phyloP scores from a whole-genome alignment of 2,888 invertebrate species.

The Morpho deidamia region DNA sequence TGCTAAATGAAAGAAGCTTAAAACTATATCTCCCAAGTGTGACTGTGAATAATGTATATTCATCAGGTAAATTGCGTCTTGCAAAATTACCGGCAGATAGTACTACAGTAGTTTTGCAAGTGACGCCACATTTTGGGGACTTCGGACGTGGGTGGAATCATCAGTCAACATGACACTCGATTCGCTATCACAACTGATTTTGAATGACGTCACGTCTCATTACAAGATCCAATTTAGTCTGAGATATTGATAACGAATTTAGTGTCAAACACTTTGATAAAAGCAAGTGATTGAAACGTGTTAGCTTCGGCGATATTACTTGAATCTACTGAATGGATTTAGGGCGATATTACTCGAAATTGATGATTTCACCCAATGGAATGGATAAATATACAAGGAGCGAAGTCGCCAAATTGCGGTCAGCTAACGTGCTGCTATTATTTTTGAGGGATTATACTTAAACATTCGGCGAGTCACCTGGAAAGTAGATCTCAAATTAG shows the following conservation, averaged over 20 bases:
- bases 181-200: not conserved
- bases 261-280: conserved; percentile 1
- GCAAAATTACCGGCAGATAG: conserved; percentile 63
- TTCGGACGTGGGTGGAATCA: conserved; percentile 42
- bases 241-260: conserved; percentile 1
- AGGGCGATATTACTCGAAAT: conserved; percentile 5
- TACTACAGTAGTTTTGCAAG: conserved; percentile 62
- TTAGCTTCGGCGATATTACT: not conserved
- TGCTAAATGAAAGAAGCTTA: conserved; percentile 75
- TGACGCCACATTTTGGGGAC: conserved; percentile 53
- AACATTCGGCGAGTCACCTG: conserved; percentile 76
- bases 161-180: conserved; percentile 19
- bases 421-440: conserved; percentile 65
- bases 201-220: not conserved
- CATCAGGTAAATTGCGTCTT: conserved; percentile 70
- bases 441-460: conserved; percentile 70
- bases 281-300: not conserved
- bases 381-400: conserved; percentile 32
- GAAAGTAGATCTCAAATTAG: conserved; percentile 77
- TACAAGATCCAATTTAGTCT: not conserved
- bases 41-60: conserved; percentile 56
- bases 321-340: not conserved
- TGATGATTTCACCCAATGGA: conserved; percentile 37
- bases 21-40: conserved; percentile 69
- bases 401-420: conserved; percentile 54